Conservation (phyloP, 2,797 vertebrate genomes). For the Pygocentrus nattereri region DNA sequence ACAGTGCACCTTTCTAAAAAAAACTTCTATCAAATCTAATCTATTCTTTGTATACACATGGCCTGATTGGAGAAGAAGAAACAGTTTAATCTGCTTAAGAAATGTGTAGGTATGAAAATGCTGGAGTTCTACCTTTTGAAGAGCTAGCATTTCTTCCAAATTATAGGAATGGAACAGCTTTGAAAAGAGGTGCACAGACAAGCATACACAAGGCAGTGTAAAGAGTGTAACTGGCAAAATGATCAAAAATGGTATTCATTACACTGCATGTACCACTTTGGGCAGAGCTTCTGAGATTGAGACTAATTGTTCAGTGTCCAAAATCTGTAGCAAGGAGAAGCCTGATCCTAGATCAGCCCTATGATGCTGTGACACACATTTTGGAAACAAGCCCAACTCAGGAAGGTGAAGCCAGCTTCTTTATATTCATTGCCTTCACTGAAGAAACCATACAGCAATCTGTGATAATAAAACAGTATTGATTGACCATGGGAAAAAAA, state of each 20-base stretch:
- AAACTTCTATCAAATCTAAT: no score
- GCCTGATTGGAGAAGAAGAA: no score
- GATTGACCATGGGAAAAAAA: constrained; percentile 31
- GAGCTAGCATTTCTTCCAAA: no score
- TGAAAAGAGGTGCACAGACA: no score
- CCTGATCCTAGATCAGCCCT: neutral
- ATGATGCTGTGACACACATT: constrained; percentile 6
- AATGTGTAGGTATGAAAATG: no score
- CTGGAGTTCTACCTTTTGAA: no score
- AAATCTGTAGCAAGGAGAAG: neutral
- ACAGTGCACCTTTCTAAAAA: no score
- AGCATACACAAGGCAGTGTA: no score
- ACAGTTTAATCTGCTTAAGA: no score
- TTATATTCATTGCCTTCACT: constrained; percentile 32
- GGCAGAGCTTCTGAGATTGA: neutral
- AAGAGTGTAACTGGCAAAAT: no score
- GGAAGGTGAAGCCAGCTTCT: constrained; percentile 19
- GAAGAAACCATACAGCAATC: constrained; percentile 47
- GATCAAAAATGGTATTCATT: neutral
- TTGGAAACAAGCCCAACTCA: constrained; percentile 2
- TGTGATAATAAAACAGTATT: constrained; percentile 51
- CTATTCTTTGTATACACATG: no score
- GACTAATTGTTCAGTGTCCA: neutral
- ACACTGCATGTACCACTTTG: neutral
- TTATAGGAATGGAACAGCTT: no score